A percentile compares a stretch with the other conserved stretches of the same genome.
Conservation (phyloP, 2,113 vertebrate genomes). For the Xiphorhynchus elegans region DNA sequence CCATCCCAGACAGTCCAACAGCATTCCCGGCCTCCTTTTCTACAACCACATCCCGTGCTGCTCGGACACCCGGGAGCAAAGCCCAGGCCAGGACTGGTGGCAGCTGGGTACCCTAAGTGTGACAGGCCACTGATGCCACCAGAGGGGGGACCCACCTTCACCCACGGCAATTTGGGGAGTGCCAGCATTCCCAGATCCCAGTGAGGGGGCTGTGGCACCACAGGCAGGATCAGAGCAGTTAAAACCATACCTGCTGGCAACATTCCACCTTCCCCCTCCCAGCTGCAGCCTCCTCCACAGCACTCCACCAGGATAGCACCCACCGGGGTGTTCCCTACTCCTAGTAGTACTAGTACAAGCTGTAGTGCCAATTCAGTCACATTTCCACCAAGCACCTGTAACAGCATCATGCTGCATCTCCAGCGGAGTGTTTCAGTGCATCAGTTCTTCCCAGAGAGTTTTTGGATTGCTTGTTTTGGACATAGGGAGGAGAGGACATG, state of each 20-base stretch:
- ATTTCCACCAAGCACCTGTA: background rate
- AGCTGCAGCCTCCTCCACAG: background rate
- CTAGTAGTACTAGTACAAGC: background rate
- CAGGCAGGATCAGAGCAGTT: background rate
- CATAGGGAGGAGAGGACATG: background rate
- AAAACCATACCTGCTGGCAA: background rate
- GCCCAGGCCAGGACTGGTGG: background rate
- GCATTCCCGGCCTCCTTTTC: background rate
- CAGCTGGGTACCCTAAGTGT: fast-evolving
- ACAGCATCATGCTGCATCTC: background rate
- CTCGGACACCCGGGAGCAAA: fast-evolving
- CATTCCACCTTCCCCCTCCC: fast-evolving
- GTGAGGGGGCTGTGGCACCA: background rate
- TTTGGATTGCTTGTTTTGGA: background rate
- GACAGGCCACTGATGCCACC: background rate
- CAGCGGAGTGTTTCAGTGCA: background rate
- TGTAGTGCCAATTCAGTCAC: background rate
- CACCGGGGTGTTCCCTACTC: background rate
- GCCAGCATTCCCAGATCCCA: background rate
- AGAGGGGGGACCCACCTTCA: background rate
- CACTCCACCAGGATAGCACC: background rate
- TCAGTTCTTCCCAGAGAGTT: background rate
- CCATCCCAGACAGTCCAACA: background rate
- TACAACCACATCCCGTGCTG: background rate
- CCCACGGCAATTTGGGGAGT: fast-evolving